Conservation (phyloP, 1,140 invertebrate genomes). For the Arion vulgaris region DNA sequence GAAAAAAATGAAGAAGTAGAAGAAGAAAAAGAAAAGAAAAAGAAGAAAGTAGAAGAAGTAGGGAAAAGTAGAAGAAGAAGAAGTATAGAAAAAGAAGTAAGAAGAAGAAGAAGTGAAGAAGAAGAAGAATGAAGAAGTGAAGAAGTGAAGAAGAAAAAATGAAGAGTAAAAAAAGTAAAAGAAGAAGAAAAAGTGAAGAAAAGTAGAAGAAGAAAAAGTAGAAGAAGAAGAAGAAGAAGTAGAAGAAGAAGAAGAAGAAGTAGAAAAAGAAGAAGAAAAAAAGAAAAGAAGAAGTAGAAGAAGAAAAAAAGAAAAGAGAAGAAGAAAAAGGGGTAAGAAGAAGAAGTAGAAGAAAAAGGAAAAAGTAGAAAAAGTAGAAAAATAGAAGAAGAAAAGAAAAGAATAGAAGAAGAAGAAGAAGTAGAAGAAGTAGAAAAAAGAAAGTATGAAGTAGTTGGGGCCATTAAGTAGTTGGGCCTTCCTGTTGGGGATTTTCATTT, state of each 20-base stretch:
- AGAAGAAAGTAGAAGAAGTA: no score
- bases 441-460: no score
- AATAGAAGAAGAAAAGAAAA: not conserved
- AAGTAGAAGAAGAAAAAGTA: not conserved
- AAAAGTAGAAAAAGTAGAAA: not conserved
- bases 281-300: no score
- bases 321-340: not conserved
- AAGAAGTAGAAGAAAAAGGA: not conserved
- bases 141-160: not conserved
- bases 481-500: no score
- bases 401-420: constrained; percentile 9
- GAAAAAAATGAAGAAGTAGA: no score
- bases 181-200: not conserved
- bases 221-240: constrained; percentile 6
- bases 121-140: not conserved
- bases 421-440: constrained; percentile 2
- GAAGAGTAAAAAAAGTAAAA: not conserved
- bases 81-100: not conserved
- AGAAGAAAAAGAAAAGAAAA: no score
- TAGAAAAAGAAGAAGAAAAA: not conserved
- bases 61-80: no score
- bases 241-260: constrained; percentile 13
- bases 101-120: not conserved
- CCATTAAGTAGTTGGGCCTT: no score
- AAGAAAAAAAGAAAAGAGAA: no score